Percentiles rank a stretch among this genome's conserved stretches.
phyloP scores from a whole-genome alignment of 2,113 vertebrate species.

The Scartelaos histophorus region DNA sequence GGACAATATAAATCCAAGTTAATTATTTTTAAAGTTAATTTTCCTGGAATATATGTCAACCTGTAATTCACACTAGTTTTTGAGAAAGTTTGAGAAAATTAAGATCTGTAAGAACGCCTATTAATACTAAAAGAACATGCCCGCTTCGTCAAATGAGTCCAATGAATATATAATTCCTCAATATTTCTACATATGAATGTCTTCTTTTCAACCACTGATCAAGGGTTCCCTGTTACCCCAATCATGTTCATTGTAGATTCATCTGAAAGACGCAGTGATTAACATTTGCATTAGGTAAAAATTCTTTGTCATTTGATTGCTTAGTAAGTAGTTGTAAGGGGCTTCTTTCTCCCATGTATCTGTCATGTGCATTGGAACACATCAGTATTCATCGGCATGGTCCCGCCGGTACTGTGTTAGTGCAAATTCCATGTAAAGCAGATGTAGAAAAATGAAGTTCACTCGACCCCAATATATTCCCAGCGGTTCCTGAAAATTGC shows the following conservation, averaged over 20 bases:
- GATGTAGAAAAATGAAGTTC: slow-evolving; percentile 55
- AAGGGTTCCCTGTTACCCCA: background rate
- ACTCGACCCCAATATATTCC: slow-evolving; percentile 67
- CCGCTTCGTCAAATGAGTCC: background rate
- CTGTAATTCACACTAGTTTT: background rate
- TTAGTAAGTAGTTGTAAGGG: background rate
- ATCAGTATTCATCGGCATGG: slow-evolving; percentile 55
- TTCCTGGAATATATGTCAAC: no score
- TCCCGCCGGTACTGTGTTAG: slow-evolving; percentile 36
- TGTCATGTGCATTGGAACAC: slow-evolving; percentile 20
- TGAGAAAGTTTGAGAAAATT: background rate
- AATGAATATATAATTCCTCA: background rate
- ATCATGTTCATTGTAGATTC: background rate
- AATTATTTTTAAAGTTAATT: no score
- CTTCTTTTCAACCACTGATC: background rate
- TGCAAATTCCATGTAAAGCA: slow-evolving; percentile 57
- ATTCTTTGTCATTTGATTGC: background rate
- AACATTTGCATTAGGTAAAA: background rate
- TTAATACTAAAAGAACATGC: background rate
- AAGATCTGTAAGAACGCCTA: background rate
- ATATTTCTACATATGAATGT: background rate
- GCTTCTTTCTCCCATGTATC: slow-evolving; percentile 14
- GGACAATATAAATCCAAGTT: no score
- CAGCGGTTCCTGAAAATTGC: slow-evolving; percentile 61
- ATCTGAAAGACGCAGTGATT: background rate